phyloP scores from a whole-genome alignment of 2,113 vertebrate genomes.

The Nothocercus nigrocapillus region DNA sequence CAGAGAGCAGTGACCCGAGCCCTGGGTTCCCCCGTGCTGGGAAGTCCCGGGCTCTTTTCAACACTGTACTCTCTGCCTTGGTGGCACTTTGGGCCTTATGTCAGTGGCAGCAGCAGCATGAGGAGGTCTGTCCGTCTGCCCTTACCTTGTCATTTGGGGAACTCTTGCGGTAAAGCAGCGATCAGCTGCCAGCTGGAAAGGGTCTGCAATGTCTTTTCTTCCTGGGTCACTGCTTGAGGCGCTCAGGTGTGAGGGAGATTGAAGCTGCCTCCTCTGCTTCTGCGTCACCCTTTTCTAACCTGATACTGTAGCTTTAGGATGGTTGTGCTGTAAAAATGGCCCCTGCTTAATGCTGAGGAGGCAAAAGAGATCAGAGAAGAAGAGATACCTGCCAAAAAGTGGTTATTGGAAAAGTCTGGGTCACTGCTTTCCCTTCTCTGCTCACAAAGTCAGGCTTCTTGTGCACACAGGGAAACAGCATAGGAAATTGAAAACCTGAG shows the following conservation, averaged over 20 bases:
- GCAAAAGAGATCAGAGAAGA: not conserved
- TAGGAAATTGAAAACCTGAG: not conserved
- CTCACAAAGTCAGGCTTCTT: not conserved
- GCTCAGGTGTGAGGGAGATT: not conserved
- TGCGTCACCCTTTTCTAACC: not conserved
- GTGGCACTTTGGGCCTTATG: not conserved
- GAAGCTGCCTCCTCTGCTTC: not conserved
- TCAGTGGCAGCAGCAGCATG: not conserved
- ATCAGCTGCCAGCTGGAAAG: not conserved
- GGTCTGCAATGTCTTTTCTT: not conserved
- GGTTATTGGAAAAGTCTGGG: not conserved
- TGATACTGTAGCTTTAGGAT: not conserved
- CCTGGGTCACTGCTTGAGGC: not conserved
- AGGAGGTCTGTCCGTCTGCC: not conserved
- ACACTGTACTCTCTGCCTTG: rapidly evolving
- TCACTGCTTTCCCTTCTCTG: not conserved
- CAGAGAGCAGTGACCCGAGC: rapidly evolving
- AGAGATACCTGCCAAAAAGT: not conserved
- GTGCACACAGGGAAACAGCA: not conserved
- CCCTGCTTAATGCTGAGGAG: not conserved
- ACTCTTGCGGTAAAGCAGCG: not conserved
- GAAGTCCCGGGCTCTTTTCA: not conserved
- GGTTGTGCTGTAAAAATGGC: not conserved
- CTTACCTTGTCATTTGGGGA: not conserved
- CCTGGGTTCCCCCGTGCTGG: rapidly evolving